Evolutionary conservation across 2,797 vertebrate genomes (phyloP).

Genomic region (Notolabrus celidotus): DNA sequence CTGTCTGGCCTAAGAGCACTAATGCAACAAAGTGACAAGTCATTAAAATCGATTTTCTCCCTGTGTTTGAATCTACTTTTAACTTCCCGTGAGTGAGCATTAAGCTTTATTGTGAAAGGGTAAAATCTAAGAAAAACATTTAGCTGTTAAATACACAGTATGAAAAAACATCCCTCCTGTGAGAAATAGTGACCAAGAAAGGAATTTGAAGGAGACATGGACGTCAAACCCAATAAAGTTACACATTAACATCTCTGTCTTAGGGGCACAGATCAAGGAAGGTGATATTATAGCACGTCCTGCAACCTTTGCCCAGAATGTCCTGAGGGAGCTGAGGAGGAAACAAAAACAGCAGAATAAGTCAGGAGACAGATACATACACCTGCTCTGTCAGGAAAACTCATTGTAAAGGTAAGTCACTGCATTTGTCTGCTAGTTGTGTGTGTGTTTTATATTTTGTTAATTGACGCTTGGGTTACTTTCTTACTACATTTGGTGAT

Average conservation of each 20-base stretch:
- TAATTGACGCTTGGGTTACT: background rate
- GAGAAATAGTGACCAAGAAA: background rate
- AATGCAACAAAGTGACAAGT: constrained; percentile 9
- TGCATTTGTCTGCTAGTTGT: background rate
- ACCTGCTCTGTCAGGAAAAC: background rate
- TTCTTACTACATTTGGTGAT: background rate
- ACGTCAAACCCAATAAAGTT: constrained; percentile 53
- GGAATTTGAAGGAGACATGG: background rate
- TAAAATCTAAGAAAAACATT: too few relatives aligned
- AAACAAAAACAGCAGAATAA: constrained; percentile 29
- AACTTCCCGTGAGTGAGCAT: too few relatives aligned
- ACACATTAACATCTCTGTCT: constrained; percentile 77
- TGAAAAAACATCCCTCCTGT: background rate
- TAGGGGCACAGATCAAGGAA: constrained; percentile 39
- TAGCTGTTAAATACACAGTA: background rate
- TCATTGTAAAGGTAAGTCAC: constrained; percentile 51
- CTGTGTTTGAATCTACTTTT: background rate
- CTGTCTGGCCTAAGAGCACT: constrained; percentile 50
- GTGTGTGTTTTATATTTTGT: background rate
- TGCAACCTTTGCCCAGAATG: constrained; percentile 75
- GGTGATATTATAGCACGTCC: constrained; percentile 26
- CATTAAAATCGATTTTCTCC: background rate
- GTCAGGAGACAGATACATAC: background rate
- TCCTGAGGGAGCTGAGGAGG: constrained; percentile 36
- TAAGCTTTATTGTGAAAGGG: background rate